Evolutionary conservation across 2,797 vertebrate species (phyloP).

Genomic region (Champsocephalus esox): DNA sequence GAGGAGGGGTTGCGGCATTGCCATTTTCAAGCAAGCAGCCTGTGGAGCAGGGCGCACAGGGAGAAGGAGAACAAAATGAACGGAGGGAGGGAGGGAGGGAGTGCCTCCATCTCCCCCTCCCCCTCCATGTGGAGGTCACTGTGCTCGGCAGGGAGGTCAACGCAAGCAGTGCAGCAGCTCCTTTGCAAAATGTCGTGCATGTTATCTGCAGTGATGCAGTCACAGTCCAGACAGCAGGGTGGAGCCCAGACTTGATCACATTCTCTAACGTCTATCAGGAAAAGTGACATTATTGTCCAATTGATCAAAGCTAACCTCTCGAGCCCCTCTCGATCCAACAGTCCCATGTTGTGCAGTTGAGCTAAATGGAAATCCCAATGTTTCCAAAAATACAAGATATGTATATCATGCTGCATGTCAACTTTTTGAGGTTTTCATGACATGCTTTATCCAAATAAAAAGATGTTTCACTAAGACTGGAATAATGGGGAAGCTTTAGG

Average conservation of each 20-base stretch:
- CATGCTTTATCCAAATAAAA: neutral
- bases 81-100: neutral
- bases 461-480: neutral
- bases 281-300: neutral
- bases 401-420: neutral
- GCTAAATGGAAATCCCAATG: neutral
- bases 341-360: neutral
- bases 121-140: conserved; percentile 57
- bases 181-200: conserved; percentile 35
- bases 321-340: neutral
- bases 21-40: conserved; percentile 71
- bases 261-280: neutral
- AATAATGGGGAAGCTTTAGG: neutral
- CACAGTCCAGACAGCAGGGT: conserved; percentile 13
- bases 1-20: conserved; percentile 45
- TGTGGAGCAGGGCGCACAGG: conserved; percentile 54
- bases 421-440: neutral
- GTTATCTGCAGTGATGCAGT: conserved; percentile 37
- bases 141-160: conserved; percentile 44
- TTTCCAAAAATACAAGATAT: neutral
- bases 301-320: neutral
- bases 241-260: neutral
- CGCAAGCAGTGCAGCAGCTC: conserved; percentile 40
- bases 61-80: conserved; percentile 58
- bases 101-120: conserved; percentile 15